A percentile compares a stretch with the other conserved stretches of the same genome.
Evolutionary conservation across 2,113 vertebrate species (phyloP).

Genomic region (Chaetodon trifascialis): DNA sequence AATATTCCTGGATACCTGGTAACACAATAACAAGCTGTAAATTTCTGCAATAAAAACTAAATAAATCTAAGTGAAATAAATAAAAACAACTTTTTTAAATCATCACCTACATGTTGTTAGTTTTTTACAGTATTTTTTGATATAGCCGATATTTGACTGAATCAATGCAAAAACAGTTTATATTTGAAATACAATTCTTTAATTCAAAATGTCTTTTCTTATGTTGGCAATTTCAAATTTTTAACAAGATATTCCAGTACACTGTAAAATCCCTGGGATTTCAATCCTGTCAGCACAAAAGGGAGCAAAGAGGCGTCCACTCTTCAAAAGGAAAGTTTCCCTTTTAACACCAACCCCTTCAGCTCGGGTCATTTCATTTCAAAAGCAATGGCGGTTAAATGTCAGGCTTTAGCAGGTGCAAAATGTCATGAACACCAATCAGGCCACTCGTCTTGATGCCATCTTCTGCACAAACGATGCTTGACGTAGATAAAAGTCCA

Average conservation of each 20-base stretch:
- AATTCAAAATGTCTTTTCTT: background rate
- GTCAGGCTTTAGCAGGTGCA: conserved; percentile 54
- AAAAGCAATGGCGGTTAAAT: conserved; percentile 43
- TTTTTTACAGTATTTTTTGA: background rate
- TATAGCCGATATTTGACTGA: background rate
- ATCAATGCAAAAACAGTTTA: background rate
- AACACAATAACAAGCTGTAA: background rate
- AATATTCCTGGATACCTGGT: no score
- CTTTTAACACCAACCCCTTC: conserved; percentile 3
- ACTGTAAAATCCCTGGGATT: background rate
- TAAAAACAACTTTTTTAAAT: background rate
- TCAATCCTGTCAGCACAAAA: background rate
- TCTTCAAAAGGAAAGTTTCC: background rate
- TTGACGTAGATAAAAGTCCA: conserved; percentile 35
- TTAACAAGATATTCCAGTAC: background rate
- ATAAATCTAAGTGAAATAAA: background rate
- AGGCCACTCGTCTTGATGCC: conserved; percentile 40
- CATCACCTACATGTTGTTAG: background rate
- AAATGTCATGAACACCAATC: conserved; percentile 45
- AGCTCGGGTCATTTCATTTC: conserved; percentile 21
- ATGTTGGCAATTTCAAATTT: background rate
- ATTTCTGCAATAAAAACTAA: background rate
- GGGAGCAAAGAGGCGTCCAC: background rate
- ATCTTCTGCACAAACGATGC: conserved; percentile 41
- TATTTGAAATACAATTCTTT: background rate